These are phyloP conservation scores for Siniperca chuatsi DNA, from an alignment of 2,113 vertebrate genomes.

Conservation along the genomic window DNA sequence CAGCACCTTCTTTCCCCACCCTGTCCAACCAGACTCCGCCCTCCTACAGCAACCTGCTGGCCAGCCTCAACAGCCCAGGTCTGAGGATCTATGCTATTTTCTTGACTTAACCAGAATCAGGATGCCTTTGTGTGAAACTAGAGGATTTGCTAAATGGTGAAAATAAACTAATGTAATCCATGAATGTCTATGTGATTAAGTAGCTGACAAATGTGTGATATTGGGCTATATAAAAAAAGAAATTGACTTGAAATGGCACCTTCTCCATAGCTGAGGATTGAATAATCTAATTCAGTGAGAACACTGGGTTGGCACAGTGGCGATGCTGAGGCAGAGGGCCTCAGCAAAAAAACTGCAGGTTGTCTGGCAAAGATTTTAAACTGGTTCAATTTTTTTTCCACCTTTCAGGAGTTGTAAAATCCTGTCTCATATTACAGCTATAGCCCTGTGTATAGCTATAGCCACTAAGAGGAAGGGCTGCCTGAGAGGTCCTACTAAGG, in stretches of 20 bases:
- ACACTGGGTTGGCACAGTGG: background rate
- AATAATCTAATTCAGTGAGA: background rate
- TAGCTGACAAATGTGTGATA: background rate
- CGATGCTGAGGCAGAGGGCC: background rate
- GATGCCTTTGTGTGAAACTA: background rate
- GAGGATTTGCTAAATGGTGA: background rate
- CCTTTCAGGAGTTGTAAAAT: background rate
- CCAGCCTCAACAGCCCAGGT: conserved; percentile 80
- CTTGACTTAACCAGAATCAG: background rate
- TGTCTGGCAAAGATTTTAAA: background rate
- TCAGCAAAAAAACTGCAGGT: background rate
- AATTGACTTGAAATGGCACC: background rate
- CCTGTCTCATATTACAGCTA: background rate
- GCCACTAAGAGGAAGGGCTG: background rate
- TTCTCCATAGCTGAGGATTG: background rate
- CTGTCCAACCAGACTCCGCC: conserved; percentile 68
- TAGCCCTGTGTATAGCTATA: no score
- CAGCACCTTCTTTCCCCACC: conserved; percentile 51
- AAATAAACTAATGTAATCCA: background rate
- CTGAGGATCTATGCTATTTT: background rate
- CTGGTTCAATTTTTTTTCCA: background rate
- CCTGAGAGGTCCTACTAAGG: background rate
- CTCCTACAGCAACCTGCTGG: conserved; percentile 72
- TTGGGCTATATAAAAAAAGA: no score
- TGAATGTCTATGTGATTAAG: background rate